Evolutionary conservation across 2,797 vertebrate species (phyloP).

Genomic region (Paedocypris micromegethes): DNA sequence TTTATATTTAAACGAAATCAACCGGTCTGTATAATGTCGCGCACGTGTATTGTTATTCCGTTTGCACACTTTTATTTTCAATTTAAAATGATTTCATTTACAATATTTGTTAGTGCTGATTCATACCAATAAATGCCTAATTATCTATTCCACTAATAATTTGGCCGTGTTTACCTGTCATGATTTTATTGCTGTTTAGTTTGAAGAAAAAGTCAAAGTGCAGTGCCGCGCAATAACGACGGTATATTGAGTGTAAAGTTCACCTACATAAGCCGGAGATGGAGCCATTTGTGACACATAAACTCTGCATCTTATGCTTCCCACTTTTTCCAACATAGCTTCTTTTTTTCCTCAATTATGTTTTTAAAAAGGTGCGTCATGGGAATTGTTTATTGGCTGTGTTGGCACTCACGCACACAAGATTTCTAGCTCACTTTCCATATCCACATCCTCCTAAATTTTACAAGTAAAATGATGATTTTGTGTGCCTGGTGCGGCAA

Average conservation of each 20-base stretch:
- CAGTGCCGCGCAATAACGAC: constrained; percentile 18
- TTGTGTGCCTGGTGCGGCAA: constrained; percentile 37
- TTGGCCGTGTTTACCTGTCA: background rate
- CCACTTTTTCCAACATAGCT: constrained; percentile 51
- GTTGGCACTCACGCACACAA: constrained; percentile 8
- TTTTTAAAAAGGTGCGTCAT: no score
- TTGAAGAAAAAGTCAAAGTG: constrained; percentile 11
- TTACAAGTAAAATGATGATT: background rate
- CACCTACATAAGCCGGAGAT: constrained; percentile 9
- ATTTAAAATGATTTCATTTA: no score
- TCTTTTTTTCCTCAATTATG: no score
- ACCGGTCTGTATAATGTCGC: no score
- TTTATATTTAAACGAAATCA: no score
- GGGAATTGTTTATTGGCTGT: no score
- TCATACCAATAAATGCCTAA: constrained; percentile 5
- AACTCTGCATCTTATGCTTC: constrained; percentile 25
- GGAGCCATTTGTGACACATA: constrained; percentile 24
- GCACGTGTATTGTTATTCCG: no score
- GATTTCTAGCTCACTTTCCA: background rate
- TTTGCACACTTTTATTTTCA: no score
- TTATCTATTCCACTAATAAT: constrained; percentile 1
- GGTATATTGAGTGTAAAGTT: constrained; percentile 35
- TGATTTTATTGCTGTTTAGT: constrained; percentile 30
- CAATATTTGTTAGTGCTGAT: constrained; percentile 1
- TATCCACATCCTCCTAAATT: constrained; percentile 20